Conservation (phyloP, 1,140 invertebrate species). For the Bursaphelenchus mucronatus region DNA sequence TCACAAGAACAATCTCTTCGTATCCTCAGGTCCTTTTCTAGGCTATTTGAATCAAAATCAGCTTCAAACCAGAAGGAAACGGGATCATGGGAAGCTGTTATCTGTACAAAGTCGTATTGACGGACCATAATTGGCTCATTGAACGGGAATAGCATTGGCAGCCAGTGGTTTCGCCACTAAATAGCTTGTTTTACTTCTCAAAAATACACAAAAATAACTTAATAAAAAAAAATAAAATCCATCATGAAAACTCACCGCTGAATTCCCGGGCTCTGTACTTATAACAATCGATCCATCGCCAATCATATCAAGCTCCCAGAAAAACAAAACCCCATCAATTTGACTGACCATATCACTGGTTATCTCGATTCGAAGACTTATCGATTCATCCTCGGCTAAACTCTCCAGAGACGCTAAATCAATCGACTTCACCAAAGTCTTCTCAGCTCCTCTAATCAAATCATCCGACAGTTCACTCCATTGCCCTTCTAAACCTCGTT, state of each 20-base stretch:
- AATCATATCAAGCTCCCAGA: conserved; percentile 8
- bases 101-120: background rate
- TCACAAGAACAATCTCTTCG: conserved; percentile 9
- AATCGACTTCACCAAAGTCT: too few relatives aligned
- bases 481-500: conserved; percentile 6
- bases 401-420: too few relatives aligned
- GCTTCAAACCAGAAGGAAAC: conserved; percentile 15
- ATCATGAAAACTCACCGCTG: background rate
- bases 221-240: background rate
- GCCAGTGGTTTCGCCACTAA: conserved; percentile 21
- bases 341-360: background rate
- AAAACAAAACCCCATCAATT: conserved; percentile 17
- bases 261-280: conserved; percentile 1
- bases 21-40: background rate
- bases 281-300: conserved; percentile 14
- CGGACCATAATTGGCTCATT: background rate
- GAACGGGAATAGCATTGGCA: background rate
- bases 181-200: background rate
- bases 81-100: conserved; percentile 8
- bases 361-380: background rate
- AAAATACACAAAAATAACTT: background rate
- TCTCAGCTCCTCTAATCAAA: too few relatives aligned
- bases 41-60: background rate
- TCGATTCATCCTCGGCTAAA: background rate
- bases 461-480: background rate